phyloP scores from a whole-genome alignment of 2,797 vertebrate genomes.

The Hybognathus amarus region DNA sequence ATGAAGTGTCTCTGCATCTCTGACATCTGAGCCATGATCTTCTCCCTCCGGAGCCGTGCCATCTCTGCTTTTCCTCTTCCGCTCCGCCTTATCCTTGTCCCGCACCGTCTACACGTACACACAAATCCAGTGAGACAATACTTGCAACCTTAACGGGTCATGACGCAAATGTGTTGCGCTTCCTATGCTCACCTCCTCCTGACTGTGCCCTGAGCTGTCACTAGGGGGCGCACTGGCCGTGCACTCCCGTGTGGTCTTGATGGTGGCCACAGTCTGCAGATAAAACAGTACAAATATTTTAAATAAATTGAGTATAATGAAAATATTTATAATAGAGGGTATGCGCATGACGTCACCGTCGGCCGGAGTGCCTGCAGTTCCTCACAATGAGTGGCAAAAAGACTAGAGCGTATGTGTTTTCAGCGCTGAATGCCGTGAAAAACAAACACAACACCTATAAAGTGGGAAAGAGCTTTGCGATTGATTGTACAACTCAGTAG shows the following conservation, averaged over 20 bases:
- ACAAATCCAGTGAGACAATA: neutral
- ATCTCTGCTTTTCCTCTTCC: slow-evolving; percentile 96
- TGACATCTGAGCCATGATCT: slow-evolving; percentile 99
- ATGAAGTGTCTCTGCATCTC: slow-evolving; percentile 98
- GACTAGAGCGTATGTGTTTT: no score
- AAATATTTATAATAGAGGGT: no score
- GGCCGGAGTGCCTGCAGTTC: no score
- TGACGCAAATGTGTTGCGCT: neutral
- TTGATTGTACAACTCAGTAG: no score
- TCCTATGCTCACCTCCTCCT: slow-evolving; percentile 83
- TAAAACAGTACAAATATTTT: neutral
- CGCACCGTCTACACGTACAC: slow-evolving; percentile 69
- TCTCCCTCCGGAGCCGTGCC: slow-evolving; percentile 90
- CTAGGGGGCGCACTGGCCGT: slow-evolving; percentile 79
- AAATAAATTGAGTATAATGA: no score
- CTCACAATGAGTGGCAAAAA: no score
- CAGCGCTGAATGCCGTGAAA: no score
- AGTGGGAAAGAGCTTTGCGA: no score
- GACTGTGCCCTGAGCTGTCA: slow-evolving; percentile 76
- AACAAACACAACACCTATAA: no score
- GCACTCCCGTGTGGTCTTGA: slow-evolving; percentile 88
- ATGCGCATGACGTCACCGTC: no score
- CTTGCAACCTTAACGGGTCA: neutral
- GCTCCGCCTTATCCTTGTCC: slow-evolving; percentile 94
- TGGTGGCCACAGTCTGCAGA: slow-evolving; percentile 82